phyloP scores from a whole-genome alignment of 1,140 invertebrate species.

The Dendroctonus valens region DNA sequence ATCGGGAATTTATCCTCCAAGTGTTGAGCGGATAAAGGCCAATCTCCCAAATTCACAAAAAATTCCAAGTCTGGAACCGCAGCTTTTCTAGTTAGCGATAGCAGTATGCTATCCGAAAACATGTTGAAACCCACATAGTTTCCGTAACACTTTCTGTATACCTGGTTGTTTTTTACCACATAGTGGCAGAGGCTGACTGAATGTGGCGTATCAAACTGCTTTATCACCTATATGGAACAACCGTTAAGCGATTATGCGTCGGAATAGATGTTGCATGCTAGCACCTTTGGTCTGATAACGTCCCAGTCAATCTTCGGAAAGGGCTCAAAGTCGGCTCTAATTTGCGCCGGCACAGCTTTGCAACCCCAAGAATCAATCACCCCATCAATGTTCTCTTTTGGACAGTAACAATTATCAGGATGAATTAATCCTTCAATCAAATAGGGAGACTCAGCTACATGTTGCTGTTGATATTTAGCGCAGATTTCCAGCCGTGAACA shows the following conservation, averaged over 20 bases:
- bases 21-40: constrained; percentile 72
- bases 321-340: constrained; percentile 68
- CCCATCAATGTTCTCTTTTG: constrained; percentile 58
- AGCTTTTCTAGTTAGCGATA: constrained; percentile 83
- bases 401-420: constrained; percentile 85
- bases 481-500: constrained; percentile 70
- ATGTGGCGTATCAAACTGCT: constrained; percentile 62
- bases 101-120: constrained; percentile 87
- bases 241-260: not conserved
- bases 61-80: constrained; percentile 85
- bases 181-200: constrained; percentile 90
- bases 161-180: constrained; percentile 78
- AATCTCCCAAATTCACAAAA: constrained; percentile 93
- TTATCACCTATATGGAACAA: constrained; percentile 41
- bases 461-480: constrained; percentile 65
- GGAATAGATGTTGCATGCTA: not conserved
- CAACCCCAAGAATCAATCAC: constrained; percentile 75
- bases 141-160: constrained; percentile 88
- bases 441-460: constrained; percentile 69
- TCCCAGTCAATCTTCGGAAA: constrained; percentile 76
- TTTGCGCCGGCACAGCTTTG: constrained; percentile 64
- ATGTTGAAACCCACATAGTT: constrained; percentile 95
- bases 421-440: constrained; percentile 65
- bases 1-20: constrained; percentile 68
- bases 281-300: constrained; percentile 62